These are phyloP conservation scores for Sitodiplosis mosellana DNA, from an alignment of 1,140 invertebrate species.

Conservation along the genomic window DNA sequence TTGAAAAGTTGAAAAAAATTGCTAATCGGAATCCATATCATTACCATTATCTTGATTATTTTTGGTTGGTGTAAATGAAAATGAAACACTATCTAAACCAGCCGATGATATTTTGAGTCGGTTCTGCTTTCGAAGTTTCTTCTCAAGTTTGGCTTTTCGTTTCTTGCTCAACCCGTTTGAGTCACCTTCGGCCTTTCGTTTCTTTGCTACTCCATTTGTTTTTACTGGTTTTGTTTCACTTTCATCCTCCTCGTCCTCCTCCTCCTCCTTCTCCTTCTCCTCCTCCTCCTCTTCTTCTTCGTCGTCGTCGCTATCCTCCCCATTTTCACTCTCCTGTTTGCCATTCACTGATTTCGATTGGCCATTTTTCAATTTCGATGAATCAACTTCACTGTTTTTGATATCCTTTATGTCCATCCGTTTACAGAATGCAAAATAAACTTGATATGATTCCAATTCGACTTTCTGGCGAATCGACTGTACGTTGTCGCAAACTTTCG, in stretches of 20 bases:
- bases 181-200: slow-evolving; percentile 2
- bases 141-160: slow-evolving; percentile 2
- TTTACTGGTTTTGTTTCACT: slow-evolving; percentile 11
- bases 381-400: slow-evolving; percentile 13
- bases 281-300: slow-evolving; percentile 5
- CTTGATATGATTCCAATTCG: slow-evolving; percentile 9
- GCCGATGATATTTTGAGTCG: slow-evolving; percentile 7
- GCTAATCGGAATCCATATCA: too few species aligned
- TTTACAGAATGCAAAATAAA: slow-evolving; percentile 7
- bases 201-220: slow-evolving; percentile 1
- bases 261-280: background rate
- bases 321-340: slow-evolving; percentile 11
- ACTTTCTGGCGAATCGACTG: slow-evolving; percentile 11
- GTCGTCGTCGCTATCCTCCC: slow-evolving; percentile 12
- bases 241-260: slow-evolving; percentile 4
- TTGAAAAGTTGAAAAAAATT: too few species aligned
- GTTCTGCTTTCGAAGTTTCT: slow-evolving; percentile 9
- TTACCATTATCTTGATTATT: too few species aligned
- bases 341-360: slow-evolving; percentile 2
- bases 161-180: background rate
- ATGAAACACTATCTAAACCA: slow-evolving; percentile 6
- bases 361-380: slow-evolving; percentile 1
- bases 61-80: background rate
- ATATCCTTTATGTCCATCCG: slow-evolving; percentile 23
- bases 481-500: slow-evolving; percentile 18